Base-by-base conservation (phyloP, 2,797 vertebrate species). In the Erithacus rubecula region DNA sequence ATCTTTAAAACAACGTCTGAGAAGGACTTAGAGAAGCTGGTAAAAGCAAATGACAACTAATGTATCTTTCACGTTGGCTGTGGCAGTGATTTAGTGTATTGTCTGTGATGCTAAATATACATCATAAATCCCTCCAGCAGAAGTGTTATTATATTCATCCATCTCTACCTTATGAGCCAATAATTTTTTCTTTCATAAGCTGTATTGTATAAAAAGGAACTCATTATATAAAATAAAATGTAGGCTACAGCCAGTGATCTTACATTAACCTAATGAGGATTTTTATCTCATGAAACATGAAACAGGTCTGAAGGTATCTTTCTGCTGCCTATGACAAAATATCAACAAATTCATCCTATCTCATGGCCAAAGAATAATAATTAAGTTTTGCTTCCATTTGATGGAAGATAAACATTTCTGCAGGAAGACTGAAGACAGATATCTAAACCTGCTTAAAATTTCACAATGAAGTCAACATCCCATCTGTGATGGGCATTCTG, bases 51-150 rank as follows among this genome's bases (percentile, higher is more conserved):
- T 86, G 96, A 86, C 96, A 95, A 94, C 91, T 95, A 97, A 97
- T 95, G 93, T 89, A 97, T 97, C 97, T 97, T 97, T 97, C 92
- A 97, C 71, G 36, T 95, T 97, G 95, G 83, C 89, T 81, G 44
- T 97, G 97, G 92, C 97, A 98, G 89, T 98, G 98, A 98, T 98
- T 96, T 97, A 98, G 97, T 95, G n/a, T 91, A 93, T 96, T 98
- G 97, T 97, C 98, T 97, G 79, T 72, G 65, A 96, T 92, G 93
- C 97, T 98, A 98, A 98, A 97, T 97, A 98, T 95, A 96, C 81
- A 97, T 96, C 97, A 98, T 98, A 98, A 98, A 98, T 98, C 97
- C 97, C 96, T 96, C 93, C 95, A 97, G 84, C 89, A 97, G 94
- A 94, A 97, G 65, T 19, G 76, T 96, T 96, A 97, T 97, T 97